These are phyloP conservation scores for Avahi laniger DNA, from an alignment of 2,797 vertebrate genomes.

Conservation along the genomic window DNA sequence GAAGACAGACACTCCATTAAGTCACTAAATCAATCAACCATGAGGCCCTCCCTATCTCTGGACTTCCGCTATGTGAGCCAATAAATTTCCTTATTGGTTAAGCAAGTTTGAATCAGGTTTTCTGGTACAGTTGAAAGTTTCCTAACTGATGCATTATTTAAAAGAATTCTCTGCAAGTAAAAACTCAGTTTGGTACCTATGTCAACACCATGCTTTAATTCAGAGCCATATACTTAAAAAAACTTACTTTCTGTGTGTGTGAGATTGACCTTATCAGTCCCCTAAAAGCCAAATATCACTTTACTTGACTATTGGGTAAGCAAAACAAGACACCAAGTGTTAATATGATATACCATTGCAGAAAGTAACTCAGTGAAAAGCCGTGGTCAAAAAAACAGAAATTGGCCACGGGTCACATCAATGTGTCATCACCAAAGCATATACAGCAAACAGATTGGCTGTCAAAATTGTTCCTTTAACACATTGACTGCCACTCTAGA, in stretches of 20 bases:
- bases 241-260: not conserved
- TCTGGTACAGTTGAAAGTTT: not conserved
- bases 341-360: not conserved
- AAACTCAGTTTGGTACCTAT: not conserved
- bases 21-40: not conserved
- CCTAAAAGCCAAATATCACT: not conserved
- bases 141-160: not conserved
- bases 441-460: not conserved
- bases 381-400: not conserved
- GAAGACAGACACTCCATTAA: not conserved
- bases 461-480: not conserved
- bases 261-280: not conserved
- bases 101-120: not conserved
- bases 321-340: not conserved
- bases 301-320: not conserved
- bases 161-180: not conserved
- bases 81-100: not conserved
- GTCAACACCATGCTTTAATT: not conserved
- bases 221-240: not conserved
- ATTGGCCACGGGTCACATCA: not conserved
- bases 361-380: not conserved
- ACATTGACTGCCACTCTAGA: too few relatives aligned
- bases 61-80: not conserved
- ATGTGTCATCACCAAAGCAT: not conserved
- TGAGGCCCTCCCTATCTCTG: not conserved